These are phyloP conservation scores for Macrochelys suwanniensis DNA, from an alignment of 2,797 vertebrate species.

Conservation along the genomic window DNA sequence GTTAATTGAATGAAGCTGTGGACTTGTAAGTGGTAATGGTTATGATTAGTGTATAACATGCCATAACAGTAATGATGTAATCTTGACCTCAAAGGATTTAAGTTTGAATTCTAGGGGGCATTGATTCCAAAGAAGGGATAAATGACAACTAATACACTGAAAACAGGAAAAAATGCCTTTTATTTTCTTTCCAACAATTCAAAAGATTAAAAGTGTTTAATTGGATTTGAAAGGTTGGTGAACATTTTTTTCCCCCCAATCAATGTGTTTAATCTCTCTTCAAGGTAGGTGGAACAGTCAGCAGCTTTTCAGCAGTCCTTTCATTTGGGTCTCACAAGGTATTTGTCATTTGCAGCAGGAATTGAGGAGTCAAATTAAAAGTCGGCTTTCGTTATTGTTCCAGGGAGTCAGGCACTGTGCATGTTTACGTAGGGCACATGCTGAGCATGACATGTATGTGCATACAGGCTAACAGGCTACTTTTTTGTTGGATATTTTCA, in stretches of 20 bases:
- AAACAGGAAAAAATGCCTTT: constrained; percentile 24
- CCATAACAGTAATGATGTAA: constrained; percentile 68
- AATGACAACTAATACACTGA: constrained; percentile 55
- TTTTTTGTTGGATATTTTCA: constrained; percentile 74
- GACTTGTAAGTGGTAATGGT: constrained; percentile 75
- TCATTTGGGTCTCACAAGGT: constrained; percentile 48
- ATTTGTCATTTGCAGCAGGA: constrained; percentile 72
- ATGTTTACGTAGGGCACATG: constrained; percentile 69
- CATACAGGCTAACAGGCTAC: constrained; percentile 65
- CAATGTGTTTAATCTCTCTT: constrained; percentile 53
- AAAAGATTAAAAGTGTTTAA: constrained; percentile 64
- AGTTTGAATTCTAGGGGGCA: constrained; percentile 49
- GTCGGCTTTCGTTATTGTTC: constrained; percentile 49
- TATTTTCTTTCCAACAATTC: constrained; percentile 44
- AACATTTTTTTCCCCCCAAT: constrained; percentile 14
- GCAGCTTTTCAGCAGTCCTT: constrained; percentile 50
- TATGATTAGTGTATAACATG: constrained; percentile 76
- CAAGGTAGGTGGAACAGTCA: constrained; percentile 71
- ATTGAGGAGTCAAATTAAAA: constrained; percentile 66
- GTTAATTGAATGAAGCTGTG: constrained; percentile 78
- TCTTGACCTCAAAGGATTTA: constrained; percentile 53
- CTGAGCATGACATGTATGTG: constrained; percentile 69
- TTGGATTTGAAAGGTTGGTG: constrained; percentile 65
- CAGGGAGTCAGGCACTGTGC: constrained; percentile 31
- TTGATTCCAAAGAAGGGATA: constrained; percentile 52